Conservation (phyloP, 2,888 invertebrate genomes). For the Troides aeacus region DNA sequence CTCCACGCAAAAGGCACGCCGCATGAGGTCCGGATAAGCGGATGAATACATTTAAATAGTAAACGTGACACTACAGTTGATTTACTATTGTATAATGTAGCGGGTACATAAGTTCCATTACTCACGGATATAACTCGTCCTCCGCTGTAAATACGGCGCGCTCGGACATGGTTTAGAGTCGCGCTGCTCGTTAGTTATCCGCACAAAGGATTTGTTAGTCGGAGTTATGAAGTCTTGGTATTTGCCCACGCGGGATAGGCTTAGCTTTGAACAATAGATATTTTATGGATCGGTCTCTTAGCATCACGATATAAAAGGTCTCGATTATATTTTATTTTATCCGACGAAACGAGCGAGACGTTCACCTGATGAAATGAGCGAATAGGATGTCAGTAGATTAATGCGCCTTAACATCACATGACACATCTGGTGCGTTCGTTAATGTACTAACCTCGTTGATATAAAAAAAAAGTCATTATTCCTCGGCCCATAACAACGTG, state of each 20-base stretch:
- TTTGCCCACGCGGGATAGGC: conserved; percentile 62
- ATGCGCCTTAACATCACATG: too few species aligned
- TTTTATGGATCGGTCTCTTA: conserved; percentile 1
- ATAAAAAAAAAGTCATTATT: too few species aligned
- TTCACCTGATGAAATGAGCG: too few species aligned
- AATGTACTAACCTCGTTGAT: too few species aligned
- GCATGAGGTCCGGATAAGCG: conserved; percentile 75
- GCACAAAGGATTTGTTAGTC: conserved; percentile 78
- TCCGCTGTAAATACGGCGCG: conserved; percentile 69
- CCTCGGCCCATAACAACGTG: too few species aligned
- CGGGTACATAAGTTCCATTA: conserved; percentile 72
- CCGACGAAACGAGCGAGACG: too few species aligned
- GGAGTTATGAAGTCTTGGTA: conserved; percentile 67
- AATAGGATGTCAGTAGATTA: too few species aligned
- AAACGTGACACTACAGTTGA: conserved; percentile 72
- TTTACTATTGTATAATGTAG: conserved; percentile 74
- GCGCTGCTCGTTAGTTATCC: conserved; percentile 58
- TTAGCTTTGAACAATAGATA: conserved; percentile 34
- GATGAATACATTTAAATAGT: conserved; percentile 80
- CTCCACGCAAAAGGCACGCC: conserved; percentile 66
- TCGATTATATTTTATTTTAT: too few species aligned
- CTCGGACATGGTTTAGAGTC: conserved; percentile 69
- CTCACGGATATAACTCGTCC: conserved; percentile 71
- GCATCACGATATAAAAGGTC: background rate
- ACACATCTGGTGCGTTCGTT: too few species aligned